phyloP scores from a whole-genome alignment of 2,113 vertebrate genomes.

The Illadopsis cleaveri region DNA sequence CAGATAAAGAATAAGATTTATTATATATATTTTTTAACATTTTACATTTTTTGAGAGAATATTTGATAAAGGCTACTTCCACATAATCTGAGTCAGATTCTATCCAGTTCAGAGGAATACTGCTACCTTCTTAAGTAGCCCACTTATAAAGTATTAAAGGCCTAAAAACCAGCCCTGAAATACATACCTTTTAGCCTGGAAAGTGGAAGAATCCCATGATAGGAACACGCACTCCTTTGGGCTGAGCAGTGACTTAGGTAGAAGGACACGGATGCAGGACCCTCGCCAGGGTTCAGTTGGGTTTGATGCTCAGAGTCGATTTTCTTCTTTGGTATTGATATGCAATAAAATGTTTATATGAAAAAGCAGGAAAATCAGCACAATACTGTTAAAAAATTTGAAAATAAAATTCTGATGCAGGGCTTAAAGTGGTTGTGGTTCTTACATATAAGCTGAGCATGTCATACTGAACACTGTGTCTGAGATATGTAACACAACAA shows the following conservation, averaged over 20 bases:
- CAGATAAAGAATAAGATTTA: not conserved
- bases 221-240: not conserved
- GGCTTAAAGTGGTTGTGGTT: not conserved
- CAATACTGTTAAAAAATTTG: not conserved
- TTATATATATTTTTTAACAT: not conserved
- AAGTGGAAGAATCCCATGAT: not conserved
- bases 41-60: not conserved
- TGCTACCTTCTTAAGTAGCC: not conserved
- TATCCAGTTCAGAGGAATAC: not conserved
- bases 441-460: not conserved
- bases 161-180: not conserved
- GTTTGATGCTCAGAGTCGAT: not conserved
- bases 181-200: not conserved
- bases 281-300: not conserved
- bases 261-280: not conserved
- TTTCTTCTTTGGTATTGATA: constrained; percentile 37
- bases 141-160: not conserved
- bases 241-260: not conserved
- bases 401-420: not conserved
- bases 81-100: not conserved
- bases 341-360: not conserved
- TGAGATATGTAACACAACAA: not conserved
- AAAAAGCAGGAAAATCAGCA: not conserved
- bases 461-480: not conserved
- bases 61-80: not conserved